These are phyloP conservation scores for Lepilemur septentrionalis DNA, from an alignment of 2,797 vertebrate species.

Conservation along the genomic window DNA sequence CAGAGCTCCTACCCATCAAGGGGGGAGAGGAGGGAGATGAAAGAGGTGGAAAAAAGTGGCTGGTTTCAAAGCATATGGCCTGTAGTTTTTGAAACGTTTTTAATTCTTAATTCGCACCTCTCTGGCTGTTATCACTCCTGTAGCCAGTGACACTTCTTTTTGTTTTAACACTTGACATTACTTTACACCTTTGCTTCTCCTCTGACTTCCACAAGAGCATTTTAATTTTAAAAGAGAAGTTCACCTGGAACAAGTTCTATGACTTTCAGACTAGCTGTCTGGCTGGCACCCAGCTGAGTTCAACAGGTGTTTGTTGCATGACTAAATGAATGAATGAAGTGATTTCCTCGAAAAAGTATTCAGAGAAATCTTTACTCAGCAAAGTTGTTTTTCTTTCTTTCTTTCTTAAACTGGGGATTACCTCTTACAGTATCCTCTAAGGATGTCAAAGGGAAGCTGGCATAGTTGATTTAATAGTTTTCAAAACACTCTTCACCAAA, in stretches of 20 bases:
- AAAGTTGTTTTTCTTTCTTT: not conserved
- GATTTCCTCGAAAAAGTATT: not conserved
- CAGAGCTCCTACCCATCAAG: not conserved
- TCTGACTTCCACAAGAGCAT: not conserved
- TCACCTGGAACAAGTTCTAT: not conserved
- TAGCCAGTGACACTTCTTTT: not conserved
- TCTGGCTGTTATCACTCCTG: not conserved
- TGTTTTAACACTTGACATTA: not conserved
- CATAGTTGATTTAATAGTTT: not conserved
- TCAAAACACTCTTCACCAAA: not conserved
- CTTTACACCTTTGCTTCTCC: not conserved
- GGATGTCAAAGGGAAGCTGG: not conserved
- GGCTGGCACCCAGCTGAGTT: not conserved
- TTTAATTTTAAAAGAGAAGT: constrained; percentile 43
- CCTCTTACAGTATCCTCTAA: not conserved
- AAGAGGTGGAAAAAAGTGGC: not conserved
- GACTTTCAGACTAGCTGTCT: not conserved
- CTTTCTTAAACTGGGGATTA: not conserved
- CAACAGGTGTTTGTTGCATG: constrained; percentile 53
- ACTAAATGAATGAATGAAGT: not conserved
- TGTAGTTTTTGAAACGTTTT: not conserved
- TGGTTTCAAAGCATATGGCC: not conserved
- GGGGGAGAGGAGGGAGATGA: not conserved
- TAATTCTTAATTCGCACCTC: constrained; percentile 19
- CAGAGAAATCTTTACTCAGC: not conserved